Percentiles rank a stretch among this genome's conserved stretches.
Conservation (phyloP, 2,888 invertebrate species). For the Ophraella communa region DNA sequence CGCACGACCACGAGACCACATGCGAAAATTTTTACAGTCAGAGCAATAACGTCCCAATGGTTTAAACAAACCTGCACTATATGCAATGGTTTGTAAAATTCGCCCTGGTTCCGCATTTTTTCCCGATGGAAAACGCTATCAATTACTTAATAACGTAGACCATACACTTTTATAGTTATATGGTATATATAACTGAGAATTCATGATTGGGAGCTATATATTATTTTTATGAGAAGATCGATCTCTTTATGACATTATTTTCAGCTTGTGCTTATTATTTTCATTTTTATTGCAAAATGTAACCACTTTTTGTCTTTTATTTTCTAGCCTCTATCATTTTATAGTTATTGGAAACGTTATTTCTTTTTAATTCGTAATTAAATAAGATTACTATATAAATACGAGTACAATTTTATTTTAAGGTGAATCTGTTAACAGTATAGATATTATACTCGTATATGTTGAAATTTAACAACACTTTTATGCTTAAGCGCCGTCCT, state of each 20-base stretch:
- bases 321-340: neutral
- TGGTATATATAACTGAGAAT: neutral
- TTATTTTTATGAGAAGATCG: neutral
- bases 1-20: too few species aligned
- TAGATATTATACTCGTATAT: too few species aligned
- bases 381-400: too few species aligned
- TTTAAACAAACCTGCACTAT: too few species aligned
- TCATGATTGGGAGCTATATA: neutral
- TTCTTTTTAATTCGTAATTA: neutral
- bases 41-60: too few species aligned
- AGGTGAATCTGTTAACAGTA: too few species aligned
- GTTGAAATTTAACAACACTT: too few species aligned
- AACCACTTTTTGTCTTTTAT: neutral
- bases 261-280: neutral
- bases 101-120: neutral
- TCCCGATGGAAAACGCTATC: too few species aligned
- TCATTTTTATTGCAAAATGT: neutral
- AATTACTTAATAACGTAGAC: neutral
- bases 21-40: too few species aligned
- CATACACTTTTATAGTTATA: neutral
- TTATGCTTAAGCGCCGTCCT: too few species aligned
- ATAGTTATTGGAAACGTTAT: neutral
- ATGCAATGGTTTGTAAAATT: too few species aligned
- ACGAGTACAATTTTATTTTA: too few species aligned
- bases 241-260: neutral